Base-by-base conservation (phyloP, 2,888 invertebrate genomes). In the Disparrhopalites patrizii region DNA sequence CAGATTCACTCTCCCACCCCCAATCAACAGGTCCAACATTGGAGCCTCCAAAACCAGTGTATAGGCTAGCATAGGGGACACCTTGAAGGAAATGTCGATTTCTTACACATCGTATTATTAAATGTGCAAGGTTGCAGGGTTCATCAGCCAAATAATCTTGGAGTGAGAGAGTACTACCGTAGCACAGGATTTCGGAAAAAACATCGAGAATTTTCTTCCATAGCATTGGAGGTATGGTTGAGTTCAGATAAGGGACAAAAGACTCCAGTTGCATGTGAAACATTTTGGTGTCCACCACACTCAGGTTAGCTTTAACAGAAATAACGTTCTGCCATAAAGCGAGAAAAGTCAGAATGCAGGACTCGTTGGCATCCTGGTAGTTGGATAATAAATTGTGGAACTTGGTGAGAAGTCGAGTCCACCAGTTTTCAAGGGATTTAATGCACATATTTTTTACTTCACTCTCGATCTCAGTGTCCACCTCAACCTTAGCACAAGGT, bases 291-390 rank as follows among this genome's bases (percentile, higher is more conserved):
- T 93, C 92, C 70, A 91, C 88, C 30, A 93, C 88, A 50, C 92
- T 91, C 62, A 93, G 83, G 81, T 93, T 93, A 25, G 92, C 91
- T 81, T 90, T 91, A 0, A 93, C 91, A 62, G 92, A 91, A 77
- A 93, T 92, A 20, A 92, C 90, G 72, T 90, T 89, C 78, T 92
- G 91, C 93, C 93, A 93, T 38, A 93, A 80, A 60, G 89, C 87
- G 71, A 93, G 83, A 78, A 93, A 93, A 56, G 91, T 90, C 62
- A 92, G 79, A 2, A 83, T 81, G 1, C 81, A 81, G 10, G 81
- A 80, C 71, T 83, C 82, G 69, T 82, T 80, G 31, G 79, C 79
- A 1, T 79, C 77, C 5, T 81, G 79, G 68, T 81, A 82, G 7
- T 80, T 79, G 51, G 79, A 78, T 58, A 83, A 79, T 62, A 83